These are phyloP conservation scores for Oryzias sinensis DNA, from an alignment of 2,797 vertebrate genomes.

Conservation along the genomic window DNA sequence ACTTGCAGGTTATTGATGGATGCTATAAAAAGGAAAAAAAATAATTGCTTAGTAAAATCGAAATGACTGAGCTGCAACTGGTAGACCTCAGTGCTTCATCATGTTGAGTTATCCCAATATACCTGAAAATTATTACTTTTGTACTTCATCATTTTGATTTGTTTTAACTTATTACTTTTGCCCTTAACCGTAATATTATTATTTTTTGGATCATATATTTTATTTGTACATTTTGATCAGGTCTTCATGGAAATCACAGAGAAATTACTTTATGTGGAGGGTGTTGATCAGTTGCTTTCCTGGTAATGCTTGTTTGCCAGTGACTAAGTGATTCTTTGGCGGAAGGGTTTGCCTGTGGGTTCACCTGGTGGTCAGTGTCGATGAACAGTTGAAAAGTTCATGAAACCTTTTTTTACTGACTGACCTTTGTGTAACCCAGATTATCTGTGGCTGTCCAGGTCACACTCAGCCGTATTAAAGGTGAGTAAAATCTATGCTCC, in stretches of 20 bases:
- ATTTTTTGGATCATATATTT: no score
- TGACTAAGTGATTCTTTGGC: background rate
- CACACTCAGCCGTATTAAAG: background rate
- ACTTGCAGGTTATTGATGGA: background rate
- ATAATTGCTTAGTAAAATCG: background rate
- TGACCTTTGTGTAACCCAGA: constrained; percentile 24
- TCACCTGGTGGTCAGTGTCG: constrained; percentile 21
- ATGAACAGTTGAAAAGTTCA: constrained; percentile 10
- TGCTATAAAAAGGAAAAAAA: background rate
- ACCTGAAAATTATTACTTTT: background rate
- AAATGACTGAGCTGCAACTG: background rate
- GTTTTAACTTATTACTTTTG: background rate
- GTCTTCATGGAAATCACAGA: no score
- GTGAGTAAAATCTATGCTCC: constrained; percentile 14
- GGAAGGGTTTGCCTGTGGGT: background rate
- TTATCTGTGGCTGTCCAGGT: constrained; percentile 16
- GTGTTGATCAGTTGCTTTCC: background rate
- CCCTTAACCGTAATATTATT: background rate
- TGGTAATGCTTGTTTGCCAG: background rate
- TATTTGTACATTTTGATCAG: no score
- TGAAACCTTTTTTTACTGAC: constrained; percentile 12
- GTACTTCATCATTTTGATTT: background rate
- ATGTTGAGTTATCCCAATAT: fast-evolving
- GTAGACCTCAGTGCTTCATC: background rate
- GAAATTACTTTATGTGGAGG: no score